Conservation (phyloP, 1,140 invertebrate species). For the Venustaconcha ellipsiformis region DNA sequence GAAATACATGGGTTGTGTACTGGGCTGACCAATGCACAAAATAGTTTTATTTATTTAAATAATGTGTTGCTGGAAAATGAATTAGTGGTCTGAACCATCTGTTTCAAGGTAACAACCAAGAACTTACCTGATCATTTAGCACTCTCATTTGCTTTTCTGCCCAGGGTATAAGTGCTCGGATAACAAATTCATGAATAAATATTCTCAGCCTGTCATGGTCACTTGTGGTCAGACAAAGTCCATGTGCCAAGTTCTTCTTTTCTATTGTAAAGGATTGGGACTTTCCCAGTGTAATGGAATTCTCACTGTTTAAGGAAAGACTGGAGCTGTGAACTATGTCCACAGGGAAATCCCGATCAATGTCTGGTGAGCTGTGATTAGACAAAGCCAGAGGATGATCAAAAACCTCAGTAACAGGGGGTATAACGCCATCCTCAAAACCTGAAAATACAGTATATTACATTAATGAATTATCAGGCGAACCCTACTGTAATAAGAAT, state of each 20-base stretch:
- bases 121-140: conserved; percentile 83
- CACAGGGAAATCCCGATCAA: conserved; percentile 27
- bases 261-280: conserved; percentile 25
- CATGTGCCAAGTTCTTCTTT: conserved; percentile 67
- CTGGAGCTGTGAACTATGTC: conserved; percentile 26
- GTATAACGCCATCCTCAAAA: too few species aligned
- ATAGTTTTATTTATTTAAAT: too few species aligned
- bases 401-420: conserved; percentile 34
- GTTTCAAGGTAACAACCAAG: conserved; percentile 1
- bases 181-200: conserved; percentile 89
- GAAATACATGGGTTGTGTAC: too few species aligned
- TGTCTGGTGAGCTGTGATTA: conserved; percentile 16
- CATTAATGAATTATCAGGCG: too few species aligned
- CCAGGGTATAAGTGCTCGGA: conserved; percentile 89
- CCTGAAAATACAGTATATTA: too few species aligned
- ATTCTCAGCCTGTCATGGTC: conserved; percentile 85
- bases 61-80: too few species aligned
- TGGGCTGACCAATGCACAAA: too few species aligned
- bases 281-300: conserved; percentile 32
- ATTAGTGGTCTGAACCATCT: too few species aligned
- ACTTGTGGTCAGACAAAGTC: conserved; percentile 80
- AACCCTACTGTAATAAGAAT: too few species aligned
- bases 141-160: conserved; percentile 87
- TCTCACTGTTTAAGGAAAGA: conserved; percentile 57
- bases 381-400: conserved; percentile 60